phyloP scores from a whole-genome alignment of 1,140 invertebrate species.

The Aphaenogaster floridana region DNA sequence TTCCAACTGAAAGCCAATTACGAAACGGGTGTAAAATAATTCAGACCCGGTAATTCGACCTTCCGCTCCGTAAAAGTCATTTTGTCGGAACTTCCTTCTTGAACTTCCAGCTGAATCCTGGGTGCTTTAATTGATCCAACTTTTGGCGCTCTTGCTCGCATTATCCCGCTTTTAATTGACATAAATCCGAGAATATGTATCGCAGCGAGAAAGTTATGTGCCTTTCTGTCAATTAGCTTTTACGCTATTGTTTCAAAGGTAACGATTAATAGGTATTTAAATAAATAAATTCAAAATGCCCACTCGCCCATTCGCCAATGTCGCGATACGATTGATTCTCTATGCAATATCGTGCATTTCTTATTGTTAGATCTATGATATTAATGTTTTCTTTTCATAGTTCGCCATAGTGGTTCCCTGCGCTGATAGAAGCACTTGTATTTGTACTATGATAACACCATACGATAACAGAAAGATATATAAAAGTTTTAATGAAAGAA shows the following conservation, averaged over 20 bases:
- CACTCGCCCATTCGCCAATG: too few species aligned
- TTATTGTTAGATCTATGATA: not conserved
- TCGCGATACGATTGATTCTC: not conserved
- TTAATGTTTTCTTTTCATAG: constrained; percentile 25
- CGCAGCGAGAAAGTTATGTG: not conserved
- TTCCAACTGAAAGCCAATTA: constrained; percentile 57
- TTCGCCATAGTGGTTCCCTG: not conserved
- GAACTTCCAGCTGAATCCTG: constrained; percentile 19
- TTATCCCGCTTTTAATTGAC: constrained; percentile 22
- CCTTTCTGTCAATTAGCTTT: not conserved
- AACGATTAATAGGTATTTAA: not conserved
- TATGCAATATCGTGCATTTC: not conserved
- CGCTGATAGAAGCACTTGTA: not conserved
- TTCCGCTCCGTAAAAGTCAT: constrained; percentile 23
- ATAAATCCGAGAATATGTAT: constrained; percentile 13
- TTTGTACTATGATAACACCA: constrained; percentile 4
- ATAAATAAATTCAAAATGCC: constrained; percentile 11
- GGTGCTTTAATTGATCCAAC: constrained; percentile 42
- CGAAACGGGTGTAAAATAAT: constrained; percentile 41
- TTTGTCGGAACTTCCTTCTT: constrained; percentile 35
- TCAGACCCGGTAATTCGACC: constrained; percentile 46
- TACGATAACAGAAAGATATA: constrained; percentile 13
- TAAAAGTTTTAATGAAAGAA: constrained; percentile 34
- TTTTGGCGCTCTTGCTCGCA: not conserved
- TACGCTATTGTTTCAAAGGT: not conserved